A percentile compares a stretch with the other conserved stretches of the same genome.
Evolutionary conservation across 2,113 vertebrate species (phyloP).

Genomic region (Electrona antarctica): DNA sequence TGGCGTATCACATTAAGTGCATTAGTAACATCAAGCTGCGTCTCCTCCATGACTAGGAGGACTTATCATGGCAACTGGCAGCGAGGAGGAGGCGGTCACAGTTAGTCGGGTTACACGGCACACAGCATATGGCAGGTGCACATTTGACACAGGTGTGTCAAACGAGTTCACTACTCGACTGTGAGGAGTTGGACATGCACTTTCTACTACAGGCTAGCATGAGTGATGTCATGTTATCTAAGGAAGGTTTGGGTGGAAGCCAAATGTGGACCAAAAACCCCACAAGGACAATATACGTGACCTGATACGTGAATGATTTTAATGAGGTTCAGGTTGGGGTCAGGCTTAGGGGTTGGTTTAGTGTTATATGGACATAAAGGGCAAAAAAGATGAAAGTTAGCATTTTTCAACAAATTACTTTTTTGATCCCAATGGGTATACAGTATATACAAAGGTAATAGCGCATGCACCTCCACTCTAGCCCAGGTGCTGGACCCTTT

Average conservation of each 20-base stretch:
- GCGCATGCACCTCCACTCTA: too few relatives aligned
- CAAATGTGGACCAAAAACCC: neutral
- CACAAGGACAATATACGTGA: too few relatives aligned
- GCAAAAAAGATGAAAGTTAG: too few relatives aligned
- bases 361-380: too few relatives aligned
- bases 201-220: slow-evolving; percentile 11
- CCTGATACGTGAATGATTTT: too few relatives aligned
- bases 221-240: slow-evolving; percentile 9
- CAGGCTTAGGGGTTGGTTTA: too few relatives aligned
- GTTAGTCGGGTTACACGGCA: neutral
- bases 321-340: too few relatives aligned
- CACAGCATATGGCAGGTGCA: neutral
- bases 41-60: neutral
- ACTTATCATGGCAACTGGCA: neutral
- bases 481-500: too few relatives aligned
- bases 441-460: too few relatives aligned
- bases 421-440: too few relatives aligned
- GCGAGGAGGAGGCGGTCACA: neutral
- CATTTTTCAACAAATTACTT: too few relatives aligned
- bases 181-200: neutral
- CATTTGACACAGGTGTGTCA: neutral
- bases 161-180: neutral
- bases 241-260: neutral
- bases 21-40: neutral
- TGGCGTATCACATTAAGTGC: neutral